Conservation (phyloP, 1,140 invertebrate genomes). For the Penaeus indicus region DNA sequence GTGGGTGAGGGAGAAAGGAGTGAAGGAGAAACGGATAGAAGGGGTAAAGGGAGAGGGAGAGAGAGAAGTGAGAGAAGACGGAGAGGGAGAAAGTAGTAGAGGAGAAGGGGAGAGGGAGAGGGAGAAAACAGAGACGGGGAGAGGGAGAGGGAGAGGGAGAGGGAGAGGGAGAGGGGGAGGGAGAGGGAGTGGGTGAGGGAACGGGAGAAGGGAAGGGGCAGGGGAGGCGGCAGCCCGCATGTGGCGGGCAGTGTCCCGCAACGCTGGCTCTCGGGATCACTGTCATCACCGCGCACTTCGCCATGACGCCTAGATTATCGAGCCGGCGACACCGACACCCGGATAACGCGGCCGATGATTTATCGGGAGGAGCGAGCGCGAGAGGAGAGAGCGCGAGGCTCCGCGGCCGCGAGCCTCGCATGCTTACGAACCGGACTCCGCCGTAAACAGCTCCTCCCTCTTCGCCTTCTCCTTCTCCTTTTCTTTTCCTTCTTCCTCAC, state of each 20-base stretch:
- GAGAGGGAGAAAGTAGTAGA: too few relatives aligned
- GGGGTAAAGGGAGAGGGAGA: too few relatives aligned
- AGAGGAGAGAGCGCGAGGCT: too few relatives aligned
- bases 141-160: not conserved
- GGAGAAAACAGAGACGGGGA: not conserved
- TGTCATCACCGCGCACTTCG: slow-evolving; percentile 27
- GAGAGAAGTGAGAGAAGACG: too few relatives aligned
- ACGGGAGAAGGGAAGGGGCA: not conserved
- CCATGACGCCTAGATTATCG: slow-evolving; percentile 33
- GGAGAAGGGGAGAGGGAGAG: not conserved
- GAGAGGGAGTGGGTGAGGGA: not conserved
- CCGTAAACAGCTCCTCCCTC: too few relatives aligned
- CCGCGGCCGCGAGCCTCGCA: too few relatives aligned
- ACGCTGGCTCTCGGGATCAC: not conserved
- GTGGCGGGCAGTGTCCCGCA: slow-evolving; percentile 26
- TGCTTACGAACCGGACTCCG: too few relatives aligned
- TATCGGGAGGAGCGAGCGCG: not conserved
- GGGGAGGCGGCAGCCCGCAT: not conserved
- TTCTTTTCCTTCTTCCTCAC: too few relatives aligned
- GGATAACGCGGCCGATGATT: not conserved
- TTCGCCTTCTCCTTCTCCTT: too few relatives aligned
- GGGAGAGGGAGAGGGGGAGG: not conserved
- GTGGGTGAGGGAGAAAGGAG: too few relatives aligned
- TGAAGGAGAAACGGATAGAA: too few relatives aligned
- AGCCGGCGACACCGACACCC: not conserved